Conservation (phyloP, 2,797 vertebrate species). For the Hippocampus kuda region DNA sequence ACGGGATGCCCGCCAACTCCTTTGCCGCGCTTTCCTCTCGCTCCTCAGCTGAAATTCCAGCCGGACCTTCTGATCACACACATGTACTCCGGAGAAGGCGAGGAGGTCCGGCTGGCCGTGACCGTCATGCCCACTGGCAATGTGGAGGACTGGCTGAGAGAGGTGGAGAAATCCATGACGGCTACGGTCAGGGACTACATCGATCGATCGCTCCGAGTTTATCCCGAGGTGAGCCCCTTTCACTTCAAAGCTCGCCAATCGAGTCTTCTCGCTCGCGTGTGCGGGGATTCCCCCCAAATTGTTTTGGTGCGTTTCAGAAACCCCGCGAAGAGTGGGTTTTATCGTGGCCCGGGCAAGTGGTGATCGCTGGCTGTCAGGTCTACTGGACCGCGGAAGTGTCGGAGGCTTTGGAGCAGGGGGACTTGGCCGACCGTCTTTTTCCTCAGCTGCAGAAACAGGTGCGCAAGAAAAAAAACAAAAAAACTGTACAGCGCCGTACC, state of each 20-base stretch:
- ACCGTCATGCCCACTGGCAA: slow-evolving; percentile 73
- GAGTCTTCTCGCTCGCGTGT: neutral
- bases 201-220: slow-evolving; percentile 68
- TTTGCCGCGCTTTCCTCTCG: slow-evolving; percentile 4
- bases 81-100: slow-evolving; percentile 86
- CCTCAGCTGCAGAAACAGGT: slow-evolving; percentile 79
- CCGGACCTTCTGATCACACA: slow-evolving; percentile 83
- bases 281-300: too few species aligned
- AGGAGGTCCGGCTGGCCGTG: slow-evolving; percentile 72
- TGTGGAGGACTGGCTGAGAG: slow-evolving; percentile 82
- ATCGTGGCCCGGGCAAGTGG: slow-evolving; percentile 88
- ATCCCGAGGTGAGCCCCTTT: slow-evolving; percentile 66
- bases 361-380: slow-evolving; percentile 85
- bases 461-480: neutral
- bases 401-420: slow-evolving; percentile 71
- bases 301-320: slow-evolving; percentile 51
- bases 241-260: neutral
- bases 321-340: slow-evolving; percentile 78
- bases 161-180: slow-evolving; percentile 83
- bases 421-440: slow-evolving; percentile 67
- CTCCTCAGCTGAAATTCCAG: slow-evolving; percentile 79
- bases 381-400: slow-evolving; percentile 87
- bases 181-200: slow-evolving; percentile 77
- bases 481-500: neutral
- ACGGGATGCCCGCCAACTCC: too few species aligned